These are phyloP conservation scores for Eidolon dupreanum DNA, from an alignment of 2,797 vertebrate genomes.

Conservation along the genomic window DNA sequence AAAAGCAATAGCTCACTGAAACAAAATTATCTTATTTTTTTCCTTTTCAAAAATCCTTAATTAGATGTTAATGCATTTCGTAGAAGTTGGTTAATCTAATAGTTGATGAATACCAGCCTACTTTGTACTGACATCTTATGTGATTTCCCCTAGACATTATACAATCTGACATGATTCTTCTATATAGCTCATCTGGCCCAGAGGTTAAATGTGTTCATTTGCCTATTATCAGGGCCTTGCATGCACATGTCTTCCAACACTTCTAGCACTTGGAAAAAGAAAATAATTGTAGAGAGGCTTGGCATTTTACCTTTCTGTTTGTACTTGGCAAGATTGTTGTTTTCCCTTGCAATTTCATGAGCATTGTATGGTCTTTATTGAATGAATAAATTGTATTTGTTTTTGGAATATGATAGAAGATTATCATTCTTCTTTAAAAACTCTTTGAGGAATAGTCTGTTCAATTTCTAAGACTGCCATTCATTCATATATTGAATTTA, in stretches of 20 bases:
- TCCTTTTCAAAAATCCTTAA: conserved; percentile 56
- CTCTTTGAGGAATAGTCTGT: not conserved
- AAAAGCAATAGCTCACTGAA: conserved; percentile 45
- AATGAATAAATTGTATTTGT: conserved; percentile 36
- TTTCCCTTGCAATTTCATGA: conserved; percentile 34
- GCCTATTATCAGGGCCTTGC: conserved; percentile 22
- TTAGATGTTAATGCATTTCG: conserved; percentile 50
- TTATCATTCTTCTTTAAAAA: not conserved
- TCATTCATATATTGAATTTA: conserved; percentile 39
- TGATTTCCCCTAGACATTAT: conserved; percentile 8
- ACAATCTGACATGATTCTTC: conserved; percentile 50
- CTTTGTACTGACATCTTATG: conserved; percentile 58
- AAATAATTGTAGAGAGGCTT: conserved; percentile 4
- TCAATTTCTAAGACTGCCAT: conserved; percentile 25
- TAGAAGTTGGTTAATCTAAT: conserved; percentile 56
- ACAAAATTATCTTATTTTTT: conserved; percentile 50
- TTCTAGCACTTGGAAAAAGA: not conserved
- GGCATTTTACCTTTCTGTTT: conserved; percentile 8
- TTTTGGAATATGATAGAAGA: conserved; percentile 24
- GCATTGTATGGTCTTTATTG: conserved; percentile 31
- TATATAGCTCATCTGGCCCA: conserved; percentile 53
- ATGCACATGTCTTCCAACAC: conserved; percentile 1
- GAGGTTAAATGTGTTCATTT: conserved; percentile 66
- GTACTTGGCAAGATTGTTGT: conserved; percentile 30
- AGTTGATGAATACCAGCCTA: conserved; percentile 53